Evolutionary conservation across 2,888 invertebrate genomes (phyloP).

Genomic region (Nemurella pictetii): DNA sequence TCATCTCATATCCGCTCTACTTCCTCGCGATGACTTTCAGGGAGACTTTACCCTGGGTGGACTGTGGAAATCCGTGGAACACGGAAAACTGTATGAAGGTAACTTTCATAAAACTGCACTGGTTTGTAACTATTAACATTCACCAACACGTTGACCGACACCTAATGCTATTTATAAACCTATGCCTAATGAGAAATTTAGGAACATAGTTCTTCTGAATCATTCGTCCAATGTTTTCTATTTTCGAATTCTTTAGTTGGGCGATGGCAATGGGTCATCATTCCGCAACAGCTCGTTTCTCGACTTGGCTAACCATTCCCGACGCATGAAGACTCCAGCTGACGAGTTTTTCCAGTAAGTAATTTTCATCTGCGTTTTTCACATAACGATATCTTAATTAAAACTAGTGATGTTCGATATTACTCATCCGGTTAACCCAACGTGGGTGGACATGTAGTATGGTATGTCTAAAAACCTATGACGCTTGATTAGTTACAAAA

Average conservation of each 20-base stretch:
- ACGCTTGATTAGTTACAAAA: too few species aligned
- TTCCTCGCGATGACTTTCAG: conserved; percentile 74
- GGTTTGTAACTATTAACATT: conserved; percentile 9
- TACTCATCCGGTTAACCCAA: too few species aligned
- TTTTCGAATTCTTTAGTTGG: conserved; percentile 51
- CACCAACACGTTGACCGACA: too few species aligned
- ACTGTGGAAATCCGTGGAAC: conserved; percentile 82
- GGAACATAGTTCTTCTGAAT: too few species aligned
- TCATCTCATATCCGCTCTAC: conserved; percentile 81
- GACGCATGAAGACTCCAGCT: conserved; percentile 65
- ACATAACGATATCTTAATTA: too few species aligned
- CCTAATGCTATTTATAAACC: too few species aligned
- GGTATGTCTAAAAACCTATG: too few species aligned
- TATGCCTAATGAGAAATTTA: too few species aligned
- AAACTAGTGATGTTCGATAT: too few species aligned
- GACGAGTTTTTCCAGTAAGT: conserved; percentile 85
- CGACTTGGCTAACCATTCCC: conserved; percentile 47
- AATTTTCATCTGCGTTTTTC: too few species aligned
- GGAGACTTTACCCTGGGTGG: conserved; percentile 72
- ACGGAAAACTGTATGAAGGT: conserved; percentile 71
- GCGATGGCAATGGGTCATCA: conserved; percentile 49
- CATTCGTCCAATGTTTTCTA: not conserved
- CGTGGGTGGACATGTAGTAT: too few species aligned
- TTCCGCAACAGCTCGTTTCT: not conserved
- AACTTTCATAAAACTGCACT: conserved; percentile 39